Percentiles rank a stretch among this genome's conserved stretches.
Conservation (phyloP, 2,888 invertebrate genomes). For the Gerosis bhagava region DNA sequence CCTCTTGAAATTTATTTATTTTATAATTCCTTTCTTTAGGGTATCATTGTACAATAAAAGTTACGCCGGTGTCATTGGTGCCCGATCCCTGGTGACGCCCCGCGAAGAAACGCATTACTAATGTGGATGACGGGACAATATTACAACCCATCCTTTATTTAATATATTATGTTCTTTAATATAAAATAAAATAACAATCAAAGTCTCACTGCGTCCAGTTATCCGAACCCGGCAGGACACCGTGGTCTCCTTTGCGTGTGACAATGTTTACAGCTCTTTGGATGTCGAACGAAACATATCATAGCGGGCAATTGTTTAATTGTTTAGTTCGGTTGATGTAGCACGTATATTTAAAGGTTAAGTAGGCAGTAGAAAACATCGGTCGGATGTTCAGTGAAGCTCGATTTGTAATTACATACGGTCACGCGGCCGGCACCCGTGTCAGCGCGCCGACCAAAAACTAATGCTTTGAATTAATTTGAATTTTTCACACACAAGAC, state of each 20-base stretch:
- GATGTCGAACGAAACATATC: too few species aligned
- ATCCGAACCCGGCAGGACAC: conserved; percentile 72
- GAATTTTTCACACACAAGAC: too few species aligned
- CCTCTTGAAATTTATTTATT: conserved; percentile 65
- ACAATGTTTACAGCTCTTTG: conserved; percentile 23
- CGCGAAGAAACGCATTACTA: conserved; percentile 68
- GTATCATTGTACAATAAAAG: conserved; percentile 43
- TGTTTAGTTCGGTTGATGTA: conserved; percentile 10
- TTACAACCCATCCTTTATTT: conserved; percentile 77
- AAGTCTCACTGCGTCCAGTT: conserved; percentile 60
- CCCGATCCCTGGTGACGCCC: conserved; percentile 57
- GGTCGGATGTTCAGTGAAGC: conserved; percentile 46
- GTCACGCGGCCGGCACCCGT: conserved; percentile 52
- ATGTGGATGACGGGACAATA: conserved; percentile 76
- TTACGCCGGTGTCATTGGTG: conserved; percentile 40
- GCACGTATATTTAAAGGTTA: conserved; percentile 18
- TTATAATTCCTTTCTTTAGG: conserved; percentile 55
- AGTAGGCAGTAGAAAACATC: conserved; percentile 14
- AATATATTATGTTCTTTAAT: conserved; percentile 77
- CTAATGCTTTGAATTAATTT: too few species aligned
- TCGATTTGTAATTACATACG: conserved; percentile 57
- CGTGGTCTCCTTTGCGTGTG: conserved; percentile 59
- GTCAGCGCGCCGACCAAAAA: conserved; percentile 58
- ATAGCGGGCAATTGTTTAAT: too few species aligned
- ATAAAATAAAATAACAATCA: conserved; percentile 72